Conservation (phyloP, 2,888 invertebrate genomes). For the Epirrhoe tristata region DNA sequence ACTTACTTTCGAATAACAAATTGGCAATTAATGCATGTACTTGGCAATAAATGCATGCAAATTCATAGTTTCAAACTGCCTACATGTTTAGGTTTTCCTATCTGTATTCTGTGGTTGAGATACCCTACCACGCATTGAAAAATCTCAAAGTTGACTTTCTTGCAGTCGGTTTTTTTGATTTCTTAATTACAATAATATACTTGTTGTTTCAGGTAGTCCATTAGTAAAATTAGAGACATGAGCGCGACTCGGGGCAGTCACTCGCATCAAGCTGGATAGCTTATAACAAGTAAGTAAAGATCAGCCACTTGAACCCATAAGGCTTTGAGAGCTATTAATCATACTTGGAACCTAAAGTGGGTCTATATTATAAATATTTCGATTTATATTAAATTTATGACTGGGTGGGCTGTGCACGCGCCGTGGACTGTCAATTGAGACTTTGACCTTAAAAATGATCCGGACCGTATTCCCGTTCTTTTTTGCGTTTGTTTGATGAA, state of each 20-base stretch:
- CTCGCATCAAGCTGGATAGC: slow-evolving; percentile 80
- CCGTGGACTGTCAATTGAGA: slow-evolving; percentile 9
- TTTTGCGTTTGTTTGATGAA: no score
- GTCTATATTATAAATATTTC: slow-evolving; percentile 11
- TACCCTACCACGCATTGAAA: no score
- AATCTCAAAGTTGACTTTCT: no score
- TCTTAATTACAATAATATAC: no score
- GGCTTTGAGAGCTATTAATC: slow-evolving; percentile 5
- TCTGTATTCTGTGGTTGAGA: no score
- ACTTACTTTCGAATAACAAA: no score
- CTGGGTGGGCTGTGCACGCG: neutral
- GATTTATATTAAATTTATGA: slow-evolving; percentile 14
- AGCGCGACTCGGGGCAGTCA: slow-evolving; percentile 66
- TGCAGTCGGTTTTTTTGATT: no score
- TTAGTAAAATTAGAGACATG: slow-evolving; percentile 68
- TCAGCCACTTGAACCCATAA: neutral
- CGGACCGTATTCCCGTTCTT: no score
- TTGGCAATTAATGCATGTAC: no score
- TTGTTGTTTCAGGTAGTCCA: slow-evolving; percentile 62
- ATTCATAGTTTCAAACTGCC: no score
- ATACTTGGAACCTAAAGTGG: neutral
- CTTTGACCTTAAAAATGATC: slow-evolving; percentile 13
- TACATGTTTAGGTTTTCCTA: no score
- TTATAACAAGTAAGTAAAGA: slow-evolving; percentile 59
- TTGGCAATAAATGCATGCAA: no score